Base-by-base conservation (phyloP, 2,113 vertebrate species). In the Amia ocellicauda region DNA sequence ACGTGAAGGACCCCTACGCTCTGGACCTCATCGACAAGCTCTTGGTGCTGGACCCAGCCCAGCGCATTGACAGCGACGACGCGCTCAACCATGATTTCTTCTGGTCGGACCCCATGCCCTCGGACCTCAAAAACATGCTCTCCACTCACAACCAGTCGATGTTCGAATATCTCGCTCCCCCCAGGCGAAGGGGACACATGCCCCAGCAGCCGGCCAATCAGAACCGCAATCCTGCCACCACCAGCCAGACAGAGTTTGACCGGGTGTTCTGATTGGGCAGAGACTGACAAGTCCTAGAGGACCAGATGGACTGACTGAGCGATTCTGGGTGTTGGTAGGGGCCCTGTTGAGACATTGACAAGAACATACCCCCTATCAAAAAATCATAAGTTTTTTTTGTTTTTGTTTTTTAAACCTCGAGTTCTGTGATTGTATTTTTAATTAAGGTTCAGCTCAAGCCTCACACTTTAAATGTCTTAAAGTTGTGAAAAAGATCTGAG, bases 81-180 rank as follows among this genome's bases (percentile, higher is more conserved):
- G 97, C 97, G 0, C 90, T 98, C 53, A 99, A 99, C 79, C 96
- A 99, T 0, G 96, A 99, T 82, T 99, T 99, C 86, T 99, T 99
- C 88, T 99, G 97, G 97, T 97, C 94, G 0, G 96, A 99, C 79
- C 97, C 97, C 27, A 99, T 99, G 97, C 97, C 97, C 0, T 98
- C 96, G 0, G 97, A 99, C 83, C 91, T 99, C 63, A 99, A 98
- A 77, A 95, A 93, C 85, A 99, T 99, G 97, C 91, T 99, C 5
- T 99, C 97, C 59, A 96, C 95, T 0, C 97, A 98, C 83, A 94
- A 97, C 87, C 97, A 94, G 0, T 98, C 96, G 71, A 99, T 99
- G 97, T 99, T 99, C 0, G 97, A 98, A 75, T 99, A 99, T 68
- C 81, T 99, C 81, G 96, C 96, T 0, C 97, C 96, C 0, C 95